phyloP scores from a whole-genome alignment of 2,888 invertebrate genomes.

The Pyrgus malvae region DNA sequence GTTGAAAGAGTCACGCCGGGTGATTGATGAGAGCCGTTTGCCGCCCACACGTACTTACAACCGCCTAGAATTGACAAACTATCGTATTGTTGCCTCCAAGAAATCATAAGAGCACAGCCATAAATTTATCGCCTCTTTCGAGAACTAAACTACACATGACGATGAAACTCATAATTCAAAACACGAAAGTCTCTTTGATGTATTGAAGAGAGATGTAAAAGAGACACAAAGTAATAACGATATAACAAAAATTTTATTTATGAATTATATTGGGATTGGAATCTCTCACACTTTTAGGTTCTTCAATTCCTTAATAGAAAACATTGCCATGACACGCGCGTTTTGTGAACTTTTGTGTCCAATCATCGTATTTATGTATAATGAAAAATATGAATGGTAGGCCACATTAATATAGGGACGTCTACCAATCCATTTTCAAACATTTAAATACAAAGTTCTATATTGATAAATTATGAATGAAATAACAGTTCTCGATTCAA shows the following conservation, averaged over 20 bases:
- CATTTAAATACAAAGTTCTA: constrained; percentile 74
- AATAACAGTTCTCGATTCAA: constrained; percentile 61
- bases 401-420: constrained; percentile 60
- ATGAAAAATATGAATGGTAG: constrained; percentile 66
- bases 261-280: constrained; percentile 4
- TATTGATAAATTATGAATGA: constrained; percentile 76
- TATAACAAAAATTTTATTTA: background rate
- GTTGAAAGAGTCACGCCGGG: constrained; percentile 78
- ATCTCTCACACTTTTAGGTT: constrained; percentile 19
- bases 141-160: constrained; percentile 34
- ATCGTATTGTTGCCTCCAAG: constrained; percentile 60
- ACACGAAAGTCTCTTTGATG: constrained; percentile 15
- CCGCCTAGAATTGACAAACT: constrained; percentile 73
- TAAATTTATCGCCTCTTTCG: constrained; percentile 57
- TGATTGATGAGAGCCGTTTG: constrained; percentile 72
- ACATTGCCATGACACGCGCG: constrained; percentile 59
- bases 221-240: background rate
- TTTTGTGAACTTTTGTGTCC: constrained; percentile 71
- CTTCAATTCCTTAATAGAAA: constrained; percentile 56
- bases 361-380: constrained; percentile 68
- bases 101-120: constrained; percentile 63
- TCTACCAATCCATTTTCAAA: constrained; percentile 61
- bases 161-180: constrained; percentile 9
- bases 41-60: constrained; percentile 68
- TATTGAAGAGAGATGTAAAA: background rate